Conservation (phyloP, 1,140 invertebrate species). For the Battus philenor region DNA sequence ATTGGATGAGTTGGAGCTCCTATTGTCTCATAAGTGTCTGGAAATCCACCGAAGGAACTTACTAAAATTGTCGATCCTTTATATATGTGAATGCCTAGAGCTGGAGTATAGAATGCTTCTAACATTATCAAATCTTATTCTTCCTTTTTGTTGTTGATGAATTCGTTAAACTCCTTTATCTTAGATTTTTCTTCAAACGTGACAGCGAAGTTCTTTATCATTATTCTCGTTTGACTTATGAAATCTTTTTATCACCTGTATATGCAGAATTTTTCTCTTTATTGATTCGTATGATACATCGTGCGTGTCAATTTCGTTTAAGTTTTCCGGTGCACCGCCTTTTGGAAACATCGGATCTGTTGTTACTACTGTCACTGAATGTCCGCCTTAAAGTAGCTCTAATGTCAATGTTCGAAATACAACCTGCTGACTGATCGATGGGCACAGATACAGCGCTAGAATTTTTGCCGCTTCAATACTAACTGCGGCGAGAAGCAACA, state of each 20-base stretch:
- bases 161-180: constrained; percentile 28
- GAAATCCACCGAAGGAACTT: constrained; percentile 26
- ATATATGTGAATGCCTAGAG: constrained; percentile 25
- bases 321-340: not conserved
- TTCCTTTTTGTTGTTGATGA: constrained; percentile 26
- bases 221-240: not conserved
- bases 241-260: not conserved
- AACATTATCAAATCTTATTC: constrained; percentile 35
- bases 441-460: constrained; percentile 24
- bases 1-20: constrained; percentile 27
- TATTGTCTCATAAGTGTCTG: constrained; percentile 19
- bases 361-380: constrained; percentile 8
- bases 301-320: constrained; percentile 14
- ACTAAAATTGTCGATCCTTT: constrained; percentile 33
- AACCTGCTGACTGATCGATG: constrained; percentile 28
- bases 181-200: constrained; percentile 25
- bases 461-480: constrained; percentile 29
- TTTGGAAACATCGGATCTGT: constrained; percentile 1
- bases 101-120: constrained; percentile 23
- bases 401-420: constrained; percentile 37
- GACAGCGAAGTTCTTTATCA: not conserved
- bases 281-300: constrained; percentile 20
- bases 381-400: constrained; percentile 16
- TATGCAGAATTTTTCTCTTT: constrained; percentile 6
- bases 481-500: too few relatives aligned